Conservation (phyloP, 2,113 vertebrate species). For the Sebastes schlegelii region DNA sequence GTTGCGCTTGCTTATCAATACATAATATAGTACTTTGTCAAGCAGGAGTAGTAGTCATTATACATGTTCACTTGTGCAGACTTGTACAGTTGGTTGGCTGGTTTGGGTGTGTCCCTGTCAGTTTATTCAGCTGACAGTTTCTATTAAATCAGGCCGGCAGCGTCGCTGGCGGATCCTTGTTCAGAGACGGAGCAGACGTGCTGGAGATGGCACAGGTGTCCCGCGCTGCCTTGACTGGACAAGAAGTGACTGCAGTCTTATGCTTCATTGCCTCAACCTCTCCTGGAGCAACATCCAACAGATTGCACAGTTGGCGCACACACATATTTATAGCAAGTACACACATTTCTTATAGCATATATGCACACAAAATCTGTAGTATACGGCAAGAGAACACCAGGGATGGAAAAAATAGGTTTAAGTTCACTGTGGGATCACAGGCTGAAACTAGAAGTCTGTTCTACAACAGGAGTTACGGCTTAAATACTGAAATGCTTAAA, state of each 20-base stretch:
- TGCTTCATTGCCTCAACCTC: conserved; percentile 61
- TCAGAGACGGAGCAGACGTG: conserved; percentile 13
- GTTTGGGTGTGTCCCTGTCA: conserved; percentile 48
- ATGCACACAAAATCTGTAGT: conserved; percentile 19
- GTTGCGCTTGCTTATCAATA: background rate
- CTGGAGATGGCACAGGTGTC: conserved; percentile 70
- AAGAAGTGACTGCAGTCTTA: conserved; percentile 71
- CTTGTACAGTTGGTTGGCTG: conserved; percentile 29
- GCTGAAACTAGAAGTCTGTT: background rate
- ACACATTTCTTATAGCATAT: conserved; percentile 20
- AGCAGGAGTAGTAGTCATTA: conserved; percentile 18
- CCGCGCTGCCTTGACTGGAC: conserved; percentile 54
- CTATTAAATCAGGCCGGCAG: conserved; percentile 53
- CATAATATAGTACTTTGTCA: conserved; percentile 16
- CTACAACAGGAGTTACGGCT: background rate
- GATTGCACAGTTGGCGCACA: conserved; percentile 48
- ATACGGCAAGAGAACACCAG: background rate
- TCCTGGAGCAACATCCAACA: conserved; percentile 66
- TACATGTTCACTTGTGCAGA: conserved; percentile 18
- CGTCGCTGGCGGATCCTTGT: background rate
- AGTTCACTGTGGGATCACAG: background rate
- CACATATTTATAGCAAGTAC: background rate
- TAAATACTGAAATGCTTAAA: background rate
- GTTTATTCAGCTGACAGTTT: conserved; percentile 55
- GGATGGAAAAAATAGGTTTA: background rate